A percentile compares a stretch with the other conserved stretches of the same genome.
Evolutionary conservation across 2,797 vertebrate species (phyloP).

Genomic region (Pseudotriccus pelzelni): DNA sequence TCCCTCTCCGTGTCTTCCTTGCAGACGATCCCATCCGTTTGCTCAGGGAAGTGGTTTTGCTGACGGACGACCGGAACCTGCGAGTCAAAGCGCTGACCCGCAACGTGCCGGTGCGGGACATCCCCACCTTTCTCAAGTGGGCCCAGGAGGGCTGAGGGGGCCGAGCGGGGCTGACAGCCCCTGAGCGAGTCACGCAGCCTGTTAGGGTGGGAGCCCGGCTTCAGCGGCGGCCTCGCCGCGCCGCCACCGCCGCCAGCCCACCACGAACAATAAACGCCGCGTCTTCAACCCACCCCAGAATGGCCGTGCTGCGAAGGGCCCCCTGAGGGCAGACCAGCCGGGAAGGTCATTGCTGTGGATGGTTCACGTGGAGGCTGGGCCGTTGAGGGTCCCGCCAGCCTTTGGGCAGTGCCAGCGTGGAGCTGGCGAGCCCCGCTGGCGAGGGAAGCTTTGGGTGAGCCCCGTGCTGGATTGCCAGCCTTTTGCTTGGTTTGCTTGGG

Average conservation of each 20-base stretch:
- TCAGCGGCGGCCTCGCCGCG: constrained; percentile 12
- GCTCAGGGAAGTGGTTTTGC: constrained; percentile 93
- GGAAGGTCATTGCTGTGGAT: constrained; percentile 63
- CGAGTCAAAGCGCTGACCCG: constrained; percentile 94
- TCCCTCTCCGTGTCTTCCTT: constrained; percentile 21
- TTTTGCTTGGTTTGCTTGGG: constrained; percentile 56
- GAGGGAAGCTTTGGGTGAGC: constrained; percentile 41
- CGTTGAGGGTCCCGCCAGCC: not conserved
- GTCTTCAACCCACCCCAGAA: constrained; percentile 72
- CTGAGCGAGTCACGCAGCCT: constrained; percentile 54
- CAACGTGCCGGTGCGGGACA: constrained; percentile 95
- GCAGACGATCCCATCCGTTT: constrained; percentile 89
- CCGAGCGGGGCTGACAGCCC: constrained; percentile 27
- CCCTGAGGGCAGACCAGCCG: constrained; percentile 56
- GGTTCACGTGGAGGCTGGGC: constrained; percentile 40
- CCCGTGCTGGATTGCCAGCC: not conserved
- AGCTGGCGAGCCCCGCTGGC: constrained; percentile 28
- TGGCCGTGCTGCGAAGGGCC: constrained; percentile 80
- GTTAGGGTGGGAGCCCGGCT: constrained; percentile 40
- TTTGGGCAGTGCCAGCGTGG: constrained; percentile 28
- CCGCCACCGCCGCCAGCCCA: constrained; percentile 48
- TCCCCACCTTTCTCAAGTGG: constrained; percentile 95
- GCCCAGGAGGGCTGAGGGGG: constrained; percentile 84
- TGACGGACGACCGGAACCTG: constrained; percentile 97
- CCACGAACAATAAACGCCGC: constrained; percentile 77